Percentiles rank a stretch among this genome's conserved stretches.
Conservation (phyloP, 2,888 invertebrate species). For the Cremastinae sp. region DNA sequence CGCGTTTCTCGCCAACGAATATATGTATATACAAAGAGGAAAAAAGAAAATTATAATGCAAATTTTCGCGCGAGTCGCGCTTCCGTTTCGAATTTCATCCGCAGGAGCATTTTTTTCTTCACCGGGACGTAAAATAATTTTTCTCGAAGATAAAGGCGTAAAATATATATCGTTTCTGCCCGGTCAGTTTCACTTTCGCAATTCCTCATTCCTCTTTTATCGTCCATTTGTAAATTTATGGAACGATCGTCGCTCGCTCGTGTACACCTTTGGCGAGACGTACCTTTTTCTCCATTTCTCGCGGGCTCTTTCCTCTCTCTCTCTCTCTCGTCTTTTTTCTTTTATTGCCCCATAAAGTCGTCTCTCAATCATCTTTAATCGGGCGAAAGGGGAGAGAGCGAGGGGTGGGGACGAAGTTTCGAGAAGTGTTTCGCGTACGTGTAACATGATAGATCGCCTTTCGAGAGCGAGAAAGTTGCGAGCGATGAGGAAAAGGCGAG, state of each 20-base stretch:
- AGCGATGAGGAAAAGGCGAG: slow-evolving; percentile 8
- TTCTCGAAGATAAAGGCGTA: too few relatives aligned
- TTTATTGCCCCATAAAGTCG: slow-evolving; percentile 56
- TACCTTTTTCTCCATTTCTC: slow-evolving; percentile 16
- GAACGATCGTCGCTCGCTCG: slow-evolving; percentile 20
- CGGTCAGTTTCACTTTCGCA: background rate
- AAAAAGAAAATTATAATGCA: too few relatives aligned
- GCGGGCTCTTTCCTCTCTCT: background rate
- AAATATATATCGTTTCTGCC: too few relatives aligned
- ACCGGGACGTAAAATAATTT: background rate
- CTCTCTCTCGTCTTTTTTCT: slow-evolving; percentile 15
- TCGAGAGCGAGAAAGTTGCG: slow-evolving; percentile 1
- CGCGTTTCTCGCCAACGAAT: background rate
- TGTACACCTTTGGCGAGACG: slow-evolving; percentile 1
- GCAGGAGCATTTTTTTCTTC: too few relatives aligned
- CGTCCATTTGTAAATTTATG: slow-evolving; percentile 37
- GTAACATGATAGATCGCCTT: slow-evolving; percentile 34
- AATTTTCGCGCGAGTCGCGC: too few relatives aligned
- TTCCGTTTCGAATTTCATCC: too few relatives aligned
- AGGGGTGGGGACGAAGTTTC: slow-evolving; percentile 1
- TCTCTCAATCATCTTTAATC: slow-evolving; percentile 58
- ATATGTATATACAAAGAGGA: too few relatives aligned
- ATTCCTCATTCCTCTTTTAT: slow-evolving; percentile 30
- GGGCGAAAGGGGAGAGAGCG: slow-evolving; percentile 33
- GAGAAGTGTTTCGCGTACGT: slow-evolving; percentile 12